Evolutionary conservation across 53 echinoderm and acorn worm species (phyloP).

Genomic region (Stichopus horrens): DNA sequence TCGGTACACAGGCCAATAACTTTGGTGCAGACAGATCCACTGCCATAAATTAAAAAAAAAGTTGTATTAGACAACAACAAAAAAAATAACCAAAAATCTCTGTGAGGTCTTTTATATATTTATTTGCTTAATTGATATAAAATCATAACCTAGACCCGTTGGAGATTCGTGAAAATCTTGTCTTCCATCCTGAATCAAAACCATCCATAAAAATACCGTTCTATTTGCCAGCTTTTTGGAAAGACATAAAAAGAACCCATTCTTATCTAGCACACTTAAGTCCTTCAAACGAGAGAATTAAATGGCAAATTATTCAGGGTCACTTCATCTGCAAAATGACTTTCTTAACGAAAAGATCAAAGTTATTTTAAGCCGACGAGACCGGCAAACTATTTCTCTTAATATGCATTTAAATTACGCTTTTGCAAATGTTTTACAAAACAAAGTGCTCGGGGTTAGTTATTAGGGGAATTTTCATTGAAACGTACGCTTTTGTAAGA

Average conservation of each 20-base stretch:
- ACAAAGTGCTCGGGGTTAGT: slow-evolving; percentile 16
- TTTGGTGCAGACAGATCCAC: no score
- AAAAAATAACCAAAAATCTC: no score
- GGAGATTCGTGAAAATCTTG: no score
- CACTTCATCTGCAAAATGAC: slow-evolving; percentile 10
- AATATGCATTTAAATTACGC: slow-evolving; percentile 18
- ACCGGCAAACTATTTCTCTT: slow-evolving; percentile 4
- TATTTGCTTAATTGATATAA: no score
- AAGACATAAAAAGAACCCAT: not conserved
- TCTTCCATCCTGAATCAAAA: no score
- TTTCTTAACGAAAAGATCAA: slow-evolving; percentile 14
- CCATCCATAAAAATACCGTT: no score
- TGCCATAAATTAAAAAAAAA: no score
- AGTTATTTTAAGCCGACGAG: slow-evolving; percentile 10
- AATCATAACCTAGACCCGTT: no score
- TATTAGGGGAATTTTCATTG: not conserved
- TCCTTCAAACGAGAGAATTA: not conserved
- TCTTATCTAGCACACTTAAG: not conserved
- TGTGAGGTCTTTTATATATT: no score
- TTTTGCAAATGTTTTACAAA: not conserved
- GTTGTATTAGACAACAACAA: no score
- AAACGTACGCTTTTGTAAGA: no score
- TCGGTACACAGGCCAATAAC: no score
- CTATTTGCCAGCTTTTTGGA: not conserved
- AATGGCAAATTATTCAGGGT: slow-evolving; percentile 24